Percentiles rank a stretch among this genome's conserved stretches.
Conservation (phyloP, 1,140 invertebrate species). For the Lasioglossum albipes region DNA sequence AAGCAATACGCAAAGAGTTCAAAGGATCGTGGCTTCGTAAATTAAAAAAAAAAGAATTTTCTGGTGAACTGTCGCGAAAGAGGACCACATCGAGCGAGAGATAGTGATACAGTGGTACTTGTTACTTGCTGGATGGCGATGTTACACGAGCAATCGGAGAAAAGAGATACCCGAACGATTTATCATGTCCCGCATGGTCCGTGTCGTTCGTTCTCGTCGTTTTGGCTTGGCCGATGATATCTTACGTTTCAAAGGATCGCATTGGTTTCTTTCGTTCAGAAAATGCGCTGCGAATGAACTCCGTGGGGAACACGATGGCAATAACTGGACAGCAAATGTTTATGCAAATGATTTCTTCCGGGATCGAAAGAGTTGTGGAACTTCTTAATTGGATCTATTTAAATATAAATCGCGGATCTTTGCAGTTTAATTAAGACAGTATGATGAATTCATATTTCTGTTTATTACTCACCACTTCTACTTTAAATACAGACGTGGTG, state of each 20-base stretch:
- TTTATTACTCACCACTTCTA: no score
- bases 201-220: constrained; percentile 8
- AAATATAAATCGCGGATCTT: no score
- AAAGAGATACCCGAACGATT: constrained; percentile 42
- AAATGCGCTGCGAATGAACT: neutral
- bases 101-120: constrained; percentile 36
- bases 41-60: neutral
- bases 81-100: constrained; percentile 26
- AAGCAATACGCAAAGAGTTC: neutral
- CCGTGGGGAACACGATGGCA: neutral
- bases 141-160: constrained; percentile 41
- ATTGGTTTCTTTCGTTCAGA: neutral
- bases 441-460: no score
- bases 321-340: neutral
- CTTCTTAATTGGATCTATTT: no score
- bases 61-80: neutral
- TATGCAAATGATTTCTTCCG: no score
- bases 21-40: neutral
- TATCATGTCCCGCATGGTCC: constrained; percentile 37
- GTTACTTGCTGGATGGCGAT: constrained; percentile 24
- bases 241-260: neutral
- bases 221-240: neutral
- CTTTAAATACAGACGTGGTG: no score
- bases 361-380: no score
- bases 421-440: no score